A percentile compares a stretch with the other conserved stretches of the same genome.
phyloP scores from a whole-genome alignment of 53 echinoderm and acorn worm species.

The Holothuria leucospilota region DNA sequence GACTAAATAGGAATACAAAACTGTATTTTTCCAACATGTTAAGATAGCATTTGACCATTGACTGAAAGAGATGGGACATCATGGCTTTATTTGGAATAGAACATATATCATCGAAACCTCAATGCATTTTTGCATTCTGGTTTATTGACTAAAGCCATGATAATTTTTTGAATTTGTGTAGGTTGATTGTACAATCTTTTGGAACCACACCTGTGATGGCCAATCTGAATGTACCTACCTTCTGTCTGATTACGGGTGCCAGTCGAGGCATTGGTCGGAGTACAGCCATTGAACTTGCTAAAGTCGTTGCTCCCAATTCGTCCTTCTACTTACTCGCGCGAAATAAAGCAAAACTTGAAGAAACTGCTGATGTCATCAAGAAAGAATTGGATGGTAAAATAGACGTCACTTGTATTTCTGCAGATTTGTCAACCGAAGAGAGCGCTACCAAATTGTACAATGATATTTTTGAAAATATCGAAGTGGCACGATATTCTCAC shows the following conservation, averaged over 20 bases:
- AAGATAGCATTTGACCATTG: no score
- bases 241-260: constrained; percentile 12
- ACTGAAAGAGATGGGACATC: no score
- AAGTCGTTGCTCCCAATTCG: background rate
- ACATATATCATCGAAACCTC: no score
- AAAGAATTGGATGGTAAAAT: background rate
- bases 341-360: background rate
- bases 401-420: background rate
- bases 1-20: no score
- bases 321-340: background rate
- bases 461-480: constrained; percentile 1
- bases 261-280: constrained; percentile 8
- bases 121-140: no score
- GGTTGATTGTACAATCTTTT: no score
- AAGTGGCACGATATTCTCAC: constrained; percentile 28
- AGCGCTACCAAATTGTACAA: background rate
- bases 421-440: constrained; percentile 12
- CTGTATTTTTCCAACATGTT: no score
- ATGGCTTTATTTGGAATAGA: no score
- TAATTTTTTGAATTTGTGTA: no score
- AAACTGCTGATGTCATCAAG: background rate
- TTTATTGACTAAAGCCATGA: no score
- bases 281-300: constrained; percentile 6
- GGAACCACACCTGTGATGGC: background rate
- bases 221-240: background rate